Percentiles rank a stretch among this genome's conserved stretches.
These are phyloP conservation scores for Lontra canadensis DNA, from an alignment of 2,113 vertebrate species.

Conservation along the genomic window DNA sequence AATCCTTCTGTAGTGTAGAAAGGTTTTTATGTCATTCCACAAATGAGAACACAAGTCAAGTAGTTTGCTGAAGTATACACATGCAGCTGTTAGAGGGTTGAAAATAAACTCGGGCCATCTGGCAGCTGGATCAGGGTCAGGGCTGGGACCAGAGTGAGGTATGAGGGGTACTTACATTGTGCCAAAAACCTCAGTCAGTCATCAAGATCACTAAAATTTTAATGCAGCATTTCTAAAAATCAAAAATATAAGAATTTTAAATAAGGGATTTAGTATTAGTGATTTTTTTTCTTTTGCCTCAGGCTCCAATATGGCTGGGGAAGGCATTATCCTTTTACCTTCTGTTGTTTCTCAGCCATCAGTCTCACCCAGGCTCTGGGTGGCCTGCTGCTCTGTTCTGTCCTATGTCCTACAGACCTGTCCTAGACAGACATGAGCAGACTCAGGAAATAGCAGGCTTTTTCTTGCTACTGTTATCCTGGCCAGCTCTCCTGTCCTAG, in stretches of 20 bases:
- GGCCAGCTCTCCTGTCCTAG: not conserved
- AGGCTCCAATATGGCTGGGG: no score
- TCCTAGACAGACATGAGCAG: not conserved
- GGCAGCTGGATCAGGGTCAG: not conserved
- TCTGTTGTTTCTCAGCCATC: not conserved
- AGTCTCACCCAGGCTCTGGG: no score
- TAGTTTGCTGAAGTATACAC: not conserved
- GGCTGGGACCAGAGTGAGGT: not conserved
- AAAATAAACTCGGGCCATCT: fast-evolving
- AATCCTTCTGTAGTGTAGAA: not conserved
- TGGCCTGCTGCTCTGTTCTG: not conserved
- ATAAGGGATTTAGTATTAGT: not conserved
- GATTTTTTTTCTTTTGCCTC: not conserved
- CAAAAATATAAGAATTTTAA: not conserved
- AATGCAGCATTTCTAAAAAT: not conserved
- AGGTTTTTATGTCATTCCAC: not conserved
- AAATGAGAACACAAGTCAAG: not conserved
- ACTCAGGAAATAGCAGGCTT: not conserved
- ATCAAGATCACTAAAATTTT: not conserved
- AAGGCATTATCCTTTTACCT: not conserved
- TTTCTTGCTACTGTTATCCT: not conserved
- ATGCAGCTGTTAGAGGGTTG: not conserved
- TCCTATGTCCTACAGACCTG: not conserved
- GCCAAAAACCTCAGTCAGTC: not conserved
- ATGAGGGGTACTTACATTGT: not conserved